Evolutionary conservation across 2,113 vertebrate species (phyloP).

Genomic region (Clarias macrocephalus): DNA sequence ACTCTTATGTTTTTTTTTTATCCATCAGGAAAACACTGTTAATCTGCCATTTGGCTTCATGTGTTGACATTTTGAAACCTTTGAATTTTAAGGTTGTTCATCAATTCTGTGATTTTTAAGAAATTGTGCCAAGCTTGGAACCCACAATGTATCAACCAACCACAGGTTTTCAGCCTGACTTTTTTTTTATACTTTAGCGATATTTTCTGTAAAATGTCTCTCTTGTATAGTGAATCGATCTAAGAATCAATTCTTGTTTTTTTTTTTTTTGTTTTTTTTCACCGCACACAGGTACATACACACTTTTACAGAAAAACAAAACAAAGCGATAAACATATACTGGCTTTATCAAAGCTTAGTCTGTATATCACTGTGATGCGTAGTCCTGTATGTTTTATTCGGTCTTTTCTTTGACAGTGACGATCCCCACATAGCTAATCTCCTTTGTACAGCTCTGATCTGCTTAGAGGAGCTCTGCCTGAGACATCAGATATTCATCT

Average conservation of each 20-base stretch:
- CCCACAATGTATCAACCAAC: neutral
- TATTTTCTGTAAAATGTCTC: neutral
- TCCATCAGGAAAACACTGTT: neutral
- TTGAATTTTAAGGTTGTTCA: too few relatives aligned
- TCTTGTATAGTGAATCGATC: neutral
- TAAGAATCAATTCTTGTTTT: constrained; percentile 2
- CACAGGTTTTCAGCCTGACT: neutral
- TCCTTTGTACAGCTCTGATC: constrained; percentile 36
- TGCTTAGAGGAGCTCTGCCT: constrained; percentile 16
- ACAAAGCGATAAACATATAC: neutral
- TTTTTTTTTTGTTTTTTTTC: neutral
- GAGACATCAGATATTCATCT: constrained; percentile 31
- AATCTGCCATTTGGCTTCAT: neutral
- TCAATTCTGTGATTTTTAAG: neutral
- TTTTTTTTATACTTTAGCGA: neutral
- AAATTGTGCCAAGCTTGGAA: neutral
- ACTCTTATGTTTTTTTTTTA: neutral
- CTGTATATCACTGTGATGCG: constrained; percentile 11
- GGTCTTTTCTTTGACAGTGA: constrained; percentile 21
- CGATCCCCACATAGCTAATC: constrained; percentile 38
- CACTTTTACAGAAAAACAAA: neutral
- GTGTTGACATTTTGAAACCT: neutral
- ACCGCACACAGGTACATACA: neutral
- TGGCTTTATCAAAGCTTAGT: constrained; percentile 19
- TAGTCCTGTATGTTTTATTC: constrained; percentile 29